Evolutionary conservation across 2,113 vertebrate species (phyloP).

Genomic region (Corythornis cristatus): DNA sequence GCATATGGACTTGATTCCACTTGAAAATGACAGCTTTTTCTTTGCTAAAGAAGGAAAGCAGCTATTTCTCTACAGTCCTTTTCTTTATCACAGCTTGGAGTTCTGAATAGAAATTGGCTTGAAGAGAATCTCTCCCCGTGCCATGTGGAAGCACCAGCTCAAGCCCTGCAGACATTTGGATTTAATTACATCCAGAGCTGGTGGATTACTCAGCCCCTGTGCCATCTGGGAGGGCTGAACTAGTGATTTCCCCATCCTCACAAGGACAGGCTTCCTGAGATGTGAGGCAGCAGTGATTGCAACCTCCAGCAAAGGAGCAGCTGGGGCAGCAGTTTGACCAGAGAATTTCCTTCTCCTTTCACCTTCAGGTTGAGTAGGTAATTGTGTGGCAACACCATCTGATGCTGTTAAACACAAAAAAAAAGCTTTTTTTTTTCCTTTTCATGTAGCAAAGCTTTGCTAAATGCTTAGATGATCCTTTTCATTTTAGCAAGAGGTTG

Average conservation of each 20-base stretch:
- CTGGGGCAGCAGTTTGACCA: neutral
- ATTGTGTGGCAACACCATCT: neutral
- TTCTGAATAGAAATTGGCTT: slow-evolving; percentile 39
- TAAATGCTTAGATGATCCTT: neutral
- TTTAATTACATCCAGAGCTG: slow-evolving; percentile 61
- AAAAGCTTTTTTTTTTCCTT: neutral
- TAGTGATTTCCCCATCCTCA: neutral
- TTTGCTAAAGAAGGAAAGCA: neutral
- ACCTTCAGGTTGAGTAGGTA: neutral
- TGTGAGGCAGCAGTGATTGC: neutral
- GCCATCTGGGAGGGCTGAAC: slow-evolving; percentile 36
- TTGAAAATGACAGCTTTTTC: slow-evolving; percentile 24
- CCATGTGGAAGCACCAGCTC: slow-evolving; percentile 13
- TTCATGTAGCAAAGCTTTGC: neutral
- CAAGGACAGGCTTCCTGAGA: slow-evolving; percentile 46
- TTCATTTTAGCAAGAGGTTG: neutral
- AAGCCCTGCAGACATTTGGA: slow-evolving; percentile 46
- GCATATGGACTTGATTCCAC: slow-evolving; percentile 21
- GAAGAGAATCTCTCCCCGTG: slow-evolving; percentile 33
- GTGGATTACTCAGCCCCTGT: slow-evolving; percentile 42
- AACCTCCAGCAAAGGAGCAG: neutral
- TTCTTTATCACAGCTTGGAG: slow-evolving; percentile 12
- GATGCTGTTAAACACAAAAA: neutral
- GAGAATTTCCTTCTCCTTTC: neutral
- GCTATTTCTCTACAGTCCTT: neutral